Evolutionary conservation across 2,888 invertebrate species (phyloP).

Genomic region (Serripes groenlandicus): DNA sequence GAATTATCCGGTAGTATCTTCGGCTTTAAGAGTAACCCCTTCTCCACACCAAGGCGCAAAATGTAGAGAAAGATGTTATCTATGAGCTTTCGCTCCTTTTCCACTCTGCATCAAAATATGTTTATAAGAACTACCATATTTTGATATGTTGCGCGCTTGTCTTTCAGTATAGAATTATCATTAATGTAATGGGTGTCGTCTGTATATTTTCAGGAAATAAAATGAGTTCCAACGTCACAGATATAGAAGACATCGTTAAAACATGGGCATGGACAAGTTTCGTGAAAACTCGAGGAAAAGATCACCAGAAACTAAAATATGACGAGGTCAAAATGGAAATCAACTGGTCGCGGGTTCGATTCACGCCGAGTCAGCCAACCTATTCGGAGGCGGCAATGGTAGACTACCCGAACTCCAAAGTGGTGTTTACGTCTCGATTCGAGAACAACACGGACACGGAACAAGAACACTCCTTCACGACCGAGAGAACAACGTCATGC

Average conservation of each 20-base stretch:
- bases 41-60: too few species aligned
- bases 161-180: too few species aligned
- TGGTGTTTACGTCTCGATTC: conserved; percentile 84
- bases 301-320: conserved; percentile 80
- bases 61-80: too few species aligned
- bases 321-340: conserved; percentile 84
- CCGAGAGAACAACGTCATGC: conserved; percentile 83
- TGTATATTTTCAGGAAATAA: not conserved
- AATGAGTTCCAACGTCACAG: conserved; percentile 74
- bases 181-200: too few species aligned
- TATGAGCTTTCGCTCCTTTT: too few species aligned
- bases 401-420: conserved; percentile 74
- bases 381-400: conserved; percentile 74
- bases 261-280: conserved; percentile 86
- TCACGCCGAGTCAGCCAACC: conserved; percentile 82
- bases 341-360: conserved; percentile 86
- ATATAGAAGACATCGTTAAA: conserved; percentile 84
- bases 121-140: too few species aligned
- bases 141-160: too few species aligned
- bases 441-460: conserved; percentile 82
- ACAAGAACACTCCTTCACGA: conserved; percentile 85
- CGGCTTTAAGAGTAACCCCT: too few species aligned
- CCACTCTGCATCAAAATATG: too few species aligned
- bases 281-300: conserved; percentile 82
- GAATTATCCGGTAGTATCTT: too few species aligned